Evolutionary conservation across 2,113 vertebrate genomes (phyloP).

Genomic region (Balaeniceps rex): DNA sequence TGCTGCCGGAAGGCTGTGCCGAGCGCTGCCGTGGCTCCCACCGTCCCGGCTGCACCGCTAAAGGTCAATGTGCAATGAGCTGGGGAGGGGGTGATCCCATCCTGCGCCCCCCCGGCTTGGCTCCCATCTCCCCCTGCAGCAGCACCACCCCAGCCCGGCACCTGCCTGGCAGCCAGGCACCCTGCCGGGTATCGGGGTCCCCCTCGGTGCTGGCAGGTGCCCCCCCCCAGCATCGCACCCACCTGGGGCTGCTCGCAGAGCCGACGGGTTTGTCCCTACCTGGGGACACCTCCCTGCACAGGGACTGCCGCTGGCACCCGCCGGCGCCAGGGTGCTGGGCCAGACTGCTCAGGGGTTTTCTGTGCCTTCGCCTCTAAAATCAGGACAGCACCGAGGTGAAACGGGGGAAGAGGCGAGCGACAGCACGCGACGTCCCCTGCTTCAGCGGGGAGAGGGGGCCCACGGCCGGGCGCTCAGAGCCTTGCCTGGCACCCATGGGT

Average conservation of each 20-base stretch:
- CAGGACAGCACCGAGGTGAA: neutral
- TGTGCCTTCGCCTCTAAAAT: neutral
- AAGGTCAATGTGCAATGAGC: rapidly evolving
- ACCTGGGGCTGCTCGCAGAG: neutral
- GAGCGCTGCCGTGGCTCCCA: rapidly evolving
- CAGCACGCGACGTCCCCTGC: rapidly evolving
- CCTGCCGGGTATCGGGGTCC: neutral
- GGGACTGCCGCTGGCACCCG: neutral
- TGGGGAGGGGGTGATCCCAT: neutral
- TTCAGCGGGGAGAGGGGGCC: rapidly evolving
- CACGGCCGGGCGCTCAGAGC: rapidly evolving
- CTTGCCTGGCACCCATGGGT: neutral
- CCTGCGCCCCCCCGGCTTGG: rapidly evolving
- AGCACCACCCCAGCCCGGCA: neutral
- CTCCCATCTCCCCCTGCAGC: neutral
- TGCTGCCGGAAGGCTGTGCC: neutral
- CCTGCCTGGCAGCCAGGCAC: neutral
- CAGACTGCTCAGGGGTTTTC: neutral
- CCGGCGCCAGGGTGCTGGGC: neutral
- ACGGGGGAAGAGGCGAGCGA: neutral
- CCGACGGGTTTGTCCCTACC: neutral
- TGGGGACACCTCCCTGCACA: neutral
- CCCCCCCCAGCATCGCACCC: neutral
- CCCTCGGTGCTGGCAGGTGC: neutral
- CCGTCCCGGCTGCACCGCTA: rapidly evolving